Evolutionary conservation across 2,888 invertebrate species (phyloP).

Genomic region (Macaria notata): DNA sequence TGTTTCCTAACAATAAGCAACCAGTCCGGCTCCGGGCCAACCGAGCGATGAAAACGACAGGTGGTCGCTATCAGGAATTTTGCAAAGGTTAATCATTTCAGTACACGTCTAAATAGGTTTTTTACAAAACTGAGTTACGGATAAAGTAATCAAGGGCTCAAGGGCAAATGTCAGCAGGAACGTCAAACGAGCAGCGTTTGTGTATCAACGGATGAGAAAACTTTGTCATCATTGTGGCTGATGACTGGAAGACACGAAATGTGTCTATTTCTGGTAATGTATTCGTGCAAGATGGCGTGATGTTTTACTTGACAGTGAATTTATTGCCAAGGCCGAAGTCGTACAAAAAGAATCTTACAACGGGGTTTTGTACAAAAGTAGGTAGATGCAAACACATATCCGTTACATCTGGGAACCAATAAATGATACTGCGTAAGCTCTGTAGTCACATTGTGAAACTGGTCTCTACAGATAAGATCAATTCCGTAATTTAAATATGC

Average conservation of each 20-base stretch:
- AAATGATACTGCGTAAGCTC: slow-evolving; percentile 14
- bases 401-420: slow-evolving; percentile 4
- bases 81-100: slow-evolving; percentile 41
- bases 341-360: slow-evolving; percentile 27
- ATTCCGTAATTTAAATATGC: slow-evolving; percentile 39
- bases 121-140: slow-evolving; percentile 1
- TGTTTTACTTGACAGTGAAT: slow-evolving; percentile 33
- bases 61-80: slow-evolving; percentile 37
- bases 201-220: slow-evolving; percentile 35
- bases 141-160: slow-evolving; percentile 14
- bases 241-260: slow-evolving; percentile 51
- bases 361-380: neutral
- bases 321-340: slow-evolving; percentile 39
- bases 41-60: slow-evolving; percentile 32
- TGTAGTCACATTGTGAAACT: slow-evolving; percentile 13
- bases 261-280: slow-evolving; percentile 40
- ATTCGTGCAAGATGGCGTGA: slow-evolving; percentile 32
- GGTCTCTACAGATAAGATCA: slow-evolving; percentile 17
- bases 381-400: neutral
- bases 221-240: slow-evolving; percentile 45
- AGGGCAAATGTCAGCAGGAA: slow-evolving; percentile 11
- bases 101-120: slow-evolving; percentile 15
- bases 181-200: slow-evolving; percentile 23
- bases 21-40: slow-evolving; percentile 57
- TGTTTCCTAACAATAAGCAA: slow-evolving; percentile 58